Percentiles rank a stretch among this genome's conserved stretches.
Conservation (phyloP, 2,113 vertebrate genomes). For the Nipponia nippon region DNA sequence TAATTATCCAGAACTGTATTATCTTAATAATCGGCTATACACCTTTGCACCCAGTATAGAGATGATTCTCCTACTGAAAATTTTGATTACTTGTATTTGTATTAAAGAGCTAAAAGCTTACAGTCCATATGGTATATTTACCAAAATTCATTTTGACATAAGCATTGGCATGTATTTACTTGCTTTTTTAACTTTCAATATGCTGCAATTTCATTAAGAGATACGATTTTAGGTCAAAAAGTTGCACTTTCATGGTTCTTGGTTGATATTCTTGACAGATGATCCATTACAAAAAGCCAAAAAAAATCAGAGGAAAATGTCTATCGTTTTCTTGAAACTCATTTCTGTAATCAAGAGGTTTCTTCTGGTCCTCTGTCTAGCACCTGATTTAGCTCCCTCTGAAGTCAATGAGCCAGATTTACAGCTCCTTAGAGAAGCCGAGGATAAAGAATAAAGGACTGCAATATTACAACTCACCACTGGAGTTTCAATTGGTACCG, state of each 20-base stretch:
- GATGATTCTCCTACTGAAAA: not conserved
- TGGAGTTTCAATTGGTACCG: slow-evolving; percentile 73
- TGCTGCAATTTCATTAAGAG: not conserved
- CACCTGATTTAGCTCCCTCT: not conserved
- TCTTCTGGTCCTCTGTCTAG: not conserved
- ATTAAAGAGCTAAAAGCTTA: not conserved
- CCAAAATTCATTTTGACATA: not conserved
- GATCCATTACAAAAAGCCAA: slow-evolving; percentile 28
- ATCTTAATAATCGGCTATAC: not conserved
- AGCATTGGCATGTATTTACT: not conserved
- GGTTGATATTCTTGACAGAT: not conserved
- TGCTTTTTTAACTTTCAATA: not conserved
- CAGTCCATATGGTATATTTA: not conserved
- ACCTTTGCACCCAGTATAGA: not conserved
- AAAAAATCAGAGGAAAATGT: slow-evolving; percentile 41
- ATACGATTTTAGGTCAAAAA: not conserved
- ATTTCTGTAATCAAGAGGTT: not conserved
- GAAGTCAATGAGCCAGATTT: not conserved
- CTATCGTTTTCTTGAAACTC: not conserved
- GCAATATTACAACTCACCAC: slow-evolving; percentile 74
- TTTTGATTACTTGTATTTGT: not conserved
- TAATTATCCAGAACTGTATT: not conserved
- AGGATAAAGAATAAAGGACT: not conserved
- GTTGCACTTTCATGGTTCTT: not conserved
- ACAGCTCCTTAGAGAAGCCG: not conserved